Base-by-base conservation (phyloP, 2,888 invertebrate genomes). In the Erebia palarica region DNA sequence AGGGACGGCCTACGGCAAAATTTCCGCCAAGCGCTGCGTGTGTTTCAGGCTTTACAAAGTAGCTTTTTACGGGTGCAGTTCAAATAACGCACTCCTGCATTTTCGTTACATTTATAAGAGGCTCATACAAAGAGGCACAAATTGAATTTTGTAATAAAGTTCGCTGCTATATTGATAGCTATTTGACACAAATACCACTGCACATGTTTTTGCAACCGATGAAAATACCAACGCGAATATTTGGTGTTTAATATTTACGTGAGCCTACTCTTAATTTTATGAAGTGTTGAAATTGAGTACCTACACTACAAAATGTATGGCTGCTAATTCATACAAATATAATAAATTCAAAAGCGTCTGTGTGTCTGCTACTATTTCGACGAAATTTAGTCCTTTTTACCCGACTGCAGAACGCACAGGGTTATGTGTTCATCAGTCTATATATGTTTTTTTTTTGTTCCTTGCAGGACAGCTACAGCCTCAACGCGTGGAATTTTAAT, bases 181-280 rank as follows among this genome's bases (percentile, higher is more conserved):
- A 63, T 63, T 63, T 63, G 63, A 63, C 63, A 63, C 63, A 49
- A 63, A 63, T 63, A 49, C 21, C 63, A 63, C 21, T 49, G 61
- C 63, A 63, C 63, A 63, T 49, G 63, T 21, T 63, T 11, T 61
- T 61, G 61, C 44, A 7, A 63, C 21, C 60, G 60, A 60, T 63
- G 47, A 14, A 49, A 63, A 63, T 63, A 63, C 47, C 49, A 11
- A 18, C 21, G 63, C 63, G 47, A 49, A 63, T 63, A 63, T 63
- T 63, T 49, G 63, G 63, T 49, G 21, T 63, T 49, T 16, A 63
- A 13, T 49, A 63, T 47, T 49, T 63, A 63, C 63, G 63, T 63
- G 63, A 63, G 49, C 63, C 49, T 63, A 63, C 47, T 63, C 47
- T 63, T 61, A 61, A 61, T 47, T 63, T 49, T 49, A 49, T 63